Base-by-base conservation (phyloP, 2,888 invertebrate genomes). In the Cryptophagus acutangulus region DNA sequence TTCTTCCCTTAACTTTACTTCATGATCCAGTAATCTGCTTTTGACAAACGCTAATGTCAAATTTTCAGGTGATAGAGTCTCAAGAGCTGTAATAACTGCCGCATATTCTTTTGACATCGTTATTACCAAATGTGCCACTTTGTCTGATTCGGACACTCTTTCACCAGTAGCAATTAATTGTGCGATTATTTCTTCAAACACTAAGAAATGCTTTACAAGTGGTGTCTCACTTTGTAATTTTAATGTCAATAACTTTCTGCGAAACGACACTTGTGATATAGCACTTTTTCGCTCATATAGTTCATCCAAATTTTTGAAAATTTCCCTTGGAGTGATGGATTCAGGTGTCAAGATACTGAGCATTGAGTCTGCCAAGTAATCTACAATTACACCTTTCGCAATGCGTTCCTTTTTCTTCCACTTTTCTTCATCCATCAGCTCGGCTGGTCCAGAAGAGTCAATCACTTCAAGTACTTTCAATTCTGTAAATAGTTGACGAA, bases 31-130 rank as follows among this genome's bases (percentile, higher is more conserved):
- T 33, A 42, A 39, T 33, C 33, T 18, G 2, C 48, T 60, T 48
- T 65, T 64, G 3, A 62, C 63, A 49, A 64, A 64, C 8, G 49
- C 55, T 13, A 66, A 41, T 0, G 57, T 64, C 33, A 64, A 43
- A 24, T 35, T 39, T 40, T 49, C 57, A 41, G 60, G 56, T 0
- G 55, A 36, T n/a, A 65, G 44, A 1, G 59, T 63, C 49, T 64
- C 59, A 1, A 66, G 52, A 0, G 66, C 63, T 9, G 63, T 63
- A 8, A 62, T 51, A 3, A 65, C 48, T 3, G 57, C 60, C 36
- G 63, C 58, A 43, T 64, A 63, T 12, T 46, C 26, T 6, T 51
- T 6, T 5, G 63, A 62, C 24, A 65, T 35, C 13, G 62, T 61
- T 2, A 63, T 28, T 5, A 65, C 45, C 16, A 64, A 50, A 43